Percentiles rank a stretch among this genome's conserved stretches.
Evolutionary conservation across 2,113 vertebrate genomes (phyloP).

Genomic region (Platanista minor): DNA sequence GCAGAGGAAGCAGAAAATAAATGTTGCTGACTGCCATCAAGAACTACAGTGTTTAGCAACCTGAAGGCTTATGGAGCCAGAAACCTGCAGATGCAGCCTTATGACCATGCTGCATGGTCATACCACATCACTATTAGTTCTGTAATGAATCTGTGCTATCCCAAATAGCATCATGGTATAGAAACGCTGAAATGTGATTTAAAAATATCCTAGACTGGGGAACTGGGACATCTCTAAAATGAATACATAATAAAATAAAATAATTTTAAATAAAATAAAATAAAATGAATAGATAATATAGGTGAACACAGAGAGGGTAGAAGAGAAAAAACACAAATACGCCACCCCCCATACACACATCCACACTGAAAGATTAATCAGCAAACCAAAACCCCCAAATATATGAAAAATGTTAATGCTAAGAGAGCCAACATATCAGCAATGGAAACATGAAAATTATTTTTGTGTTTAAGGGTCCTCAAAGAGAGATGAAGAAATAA

Average conservation of each 20-base stretch:
- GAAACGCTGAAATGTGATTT: neutral
- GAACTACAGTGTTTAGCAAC: neutral
- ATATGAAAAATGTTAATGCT: neutral
- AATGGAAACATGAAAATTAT: neutral
- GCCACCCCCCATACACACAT: no score
- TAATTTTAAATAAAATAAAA: no score
- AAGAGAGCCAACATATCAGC: neutral
- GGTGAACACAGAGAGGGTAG: neutral
- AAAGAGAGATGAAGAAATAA: neutral
- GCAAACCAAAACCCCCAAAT: neutral
- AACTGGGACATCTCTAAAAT: neutral
- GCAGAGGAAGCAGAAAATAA: neutral
- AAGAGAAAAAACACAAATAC: neutral
- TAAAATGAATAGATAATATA: neutral
- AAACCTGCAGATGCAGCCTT: neutral
- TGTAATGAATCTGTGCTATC: neutral
- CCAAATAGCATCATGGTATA: neutral
- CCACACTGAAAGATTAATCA: neutral
- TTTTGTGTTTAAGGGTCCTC: neutral
- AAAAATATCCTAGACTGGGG: neutral
- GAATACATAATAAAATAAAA: no score
- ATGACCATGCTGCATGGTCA: neutral
- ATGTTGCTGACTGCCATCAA: neutral
- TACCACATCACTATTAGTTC: neutral
- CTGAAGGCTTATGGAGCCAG: neutral